A percentile compares a stretch with the other conserved stretches of the same genome.
Evolutionary conservation across 2,797 vertebrate genomes (phyloP).

Genomic region (Mormyrus hasselquistii): DNA sequence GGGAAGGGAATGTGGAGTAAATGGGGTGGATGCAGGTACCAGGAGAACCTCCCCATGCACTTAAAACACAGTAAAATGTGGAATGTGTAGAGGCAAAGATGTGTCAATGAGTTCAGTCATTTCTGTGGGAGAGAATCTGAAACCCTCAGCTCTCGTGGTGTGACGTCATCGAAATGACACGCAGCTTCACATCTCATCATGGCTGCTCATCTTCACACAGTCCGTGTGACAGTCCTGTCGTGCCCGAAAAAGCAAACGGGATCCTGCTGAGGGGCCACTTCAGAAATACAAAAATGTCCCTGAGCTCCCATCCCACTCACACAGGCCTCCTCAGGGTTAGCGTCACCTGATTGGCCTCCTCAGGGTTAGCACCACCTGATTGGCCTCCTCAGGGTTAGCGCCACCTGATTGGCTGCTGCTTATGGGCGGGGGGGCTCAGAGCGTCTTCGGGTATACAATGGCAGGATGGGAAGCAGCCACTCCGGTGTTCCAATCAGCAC

Average conservation of each 20-base stretch:
- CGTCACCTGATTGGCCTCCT: neutral
- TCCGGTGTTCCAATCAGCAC: neutral
- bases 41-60: neutral
- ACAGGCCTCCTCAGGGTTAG: neutral
- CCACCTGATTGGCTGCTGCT: neutral
- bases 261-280: neutral
- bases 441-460: neutral
- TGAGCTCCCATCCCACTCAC: neutral
- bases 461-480: neutral
- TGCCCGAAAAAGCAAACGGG: neutral
- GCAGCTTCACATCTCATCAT: neutral
- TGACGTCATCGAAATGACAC: neutral
- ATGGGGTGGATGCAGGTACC: neutral
- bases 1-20: neutral
- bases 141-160: neutral
- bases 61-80: neutral
- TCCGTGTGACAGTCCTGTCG: neutral
- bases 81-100: neutral
- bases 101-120: neutral
- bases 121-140: neutral
- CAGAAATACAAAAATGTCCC: neutral
- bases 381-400: neutral
- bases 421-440: neutral
- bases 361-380: neutral
- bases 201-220: neutral